phyloP scores from a whole-genome alignment of 2,797 vertebrate genomes.

The Coregonus sp. region DNA sequence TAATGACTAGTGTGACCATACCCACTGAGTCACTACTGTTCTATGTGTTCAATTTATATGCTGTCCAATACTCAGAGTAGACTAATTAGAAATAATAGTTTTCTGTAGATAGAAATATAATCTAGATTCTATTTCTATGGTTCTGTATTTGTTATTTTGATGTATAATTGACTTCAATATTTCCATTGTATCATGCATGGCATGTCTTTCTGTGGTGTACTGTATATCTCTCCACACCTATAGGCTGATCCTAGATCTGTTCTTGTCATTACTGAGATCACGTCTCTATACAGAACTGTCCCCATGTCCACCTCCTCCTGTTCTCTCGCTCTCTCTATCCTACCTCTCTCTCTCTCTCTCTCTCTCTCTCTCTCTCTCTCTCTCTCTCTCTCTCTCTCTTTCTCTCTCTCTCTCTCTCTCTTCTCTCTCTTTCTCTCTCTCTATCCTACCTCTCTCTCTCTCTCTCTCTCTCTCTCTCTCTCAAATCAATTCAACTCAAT shows the following conservation, averaged over 20 bases:
- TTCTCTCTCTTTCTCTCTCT: not conserved
- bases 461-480: not conserved
- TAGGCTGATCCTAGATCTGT: conserved; percentile 30
- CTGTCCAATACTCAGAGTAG: no score
- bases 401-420: conserved; percentile 19
- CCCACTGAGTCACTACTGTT: not conserved
- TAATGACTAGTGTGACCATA: no score
- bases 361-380: conserved; percentile 13
- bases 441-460: not conserved
- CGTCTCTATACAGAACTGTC: not conserved
- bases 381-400: not conserved
- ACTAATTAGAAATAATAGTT: no score
- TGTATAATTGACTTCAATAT: not conserved
- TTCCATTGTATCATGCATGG: not conserved
- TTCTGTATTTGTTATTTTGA: not conserved
- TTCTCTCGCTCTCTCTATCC: conserved; percentile 19
- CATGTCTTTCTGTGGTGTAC: conserved; percentile 28
- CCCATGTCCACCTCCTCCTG: not conserved
- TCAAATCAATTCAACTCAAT: not conserved
- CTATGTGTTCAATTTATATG: not conserved
- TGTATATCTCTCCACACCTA: conserved; percentile 49
- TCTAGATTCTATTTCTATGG: no score
- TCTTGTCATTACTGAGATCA: conserved; percentile 37
- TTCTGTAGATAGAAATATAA: no score
- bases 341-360: not conserved